Evolutionary conservation across 1,140 invertebrate species (phyloP), one percentile per base, ranked within the genome.

Genomic region (Oreohelix idahoensis): DNA sequence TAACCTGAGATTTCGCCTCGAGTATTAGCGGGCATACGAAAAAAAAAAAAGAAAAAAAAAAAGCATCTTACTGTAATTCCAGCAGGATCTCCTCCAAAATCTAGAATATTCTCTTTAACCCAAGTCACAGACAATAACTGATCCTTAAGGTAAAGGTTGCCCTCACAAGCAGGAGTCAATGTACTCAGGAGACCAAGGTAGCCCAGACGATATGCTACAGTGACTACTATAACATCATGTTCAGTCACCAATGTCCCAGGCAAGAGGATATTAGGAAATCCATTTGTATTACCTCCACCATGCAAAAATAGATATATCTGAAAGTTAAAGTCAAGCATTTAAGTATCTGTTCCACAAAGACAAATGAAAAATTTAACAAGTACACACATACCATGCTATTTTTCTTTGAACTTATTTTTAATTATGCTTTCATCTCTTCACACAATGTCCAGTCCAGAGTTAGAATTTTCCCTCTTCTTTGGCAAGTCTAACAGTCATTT

Each of bases 281-380:
- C 97, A 36, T 58, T 45, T 90, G 97, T 97, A 93, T 98, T 99
- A 8, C 97, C 97, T 73, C 98, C 98, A 51, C 98, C 98, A 92
- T 97, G 98, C 83, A 99, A 96, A 97, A 97, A 99, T 36, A 99
- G 94, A 95, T 98, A 95, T 26, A 98, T 97, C 36, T 97, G 79
- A 38, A 51, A 53, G 39, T 10, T 23, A 45, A 45, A 45, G 15
- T 45, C 42, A 45, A 45, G 42, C 15, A 45, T 45, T 45, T 15
- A 8, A 45, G 5, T 45, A 45, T 45, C 42, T 45, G 42, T 45
- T 8, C 5, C 5, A 45, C 42, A 45, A 45, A 45, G 42, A 45
- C 42, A 45, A n/a, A n/a, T n/a, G n/a, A n/a, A n/a, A n/a, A n/a
- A n/a, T n/a, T n/a, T n/a, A n/a, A n/a, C n/a, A n/a, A n/a, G n/a